These are phyloP conservation scores for Pristiophorus japonicus DNA, from an alignment of 2,113 vertebrate genomes.

Conservation along the genomic window DNA sequence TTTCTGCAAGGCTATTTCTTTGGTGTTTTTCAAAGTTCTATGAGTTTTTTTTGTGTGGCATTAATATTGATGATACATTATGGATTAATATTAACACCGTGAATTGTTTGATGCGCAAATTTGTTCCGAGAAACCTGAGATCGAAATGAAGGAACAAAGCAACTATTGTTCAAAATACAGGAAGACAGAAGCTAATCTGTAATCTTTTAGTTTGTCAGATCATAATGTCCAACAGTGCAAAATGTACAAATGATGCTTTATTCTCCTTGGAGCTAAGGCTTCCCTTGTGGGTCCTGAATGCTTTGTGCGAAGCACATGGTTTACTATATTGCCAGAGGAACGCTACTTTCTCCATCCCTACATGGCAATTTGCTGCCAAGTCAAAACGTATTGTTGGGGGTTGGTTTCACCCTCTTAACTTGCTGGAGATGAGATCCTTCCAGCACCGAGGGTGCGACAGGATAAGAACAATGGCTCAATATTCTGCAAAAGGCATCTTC, in stretches of 20 bases:
- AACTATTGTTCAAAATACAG: neutral
- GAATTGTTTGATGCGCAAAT: neutral
- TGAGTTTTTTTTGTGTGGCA: neutral
- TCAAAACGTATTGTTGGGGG: neutral
- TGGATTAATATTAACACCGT: neutral
- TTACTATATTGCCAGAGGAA: neutral
- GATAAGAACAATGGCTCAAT: neutral
- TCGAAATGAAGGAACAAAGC: neutral
- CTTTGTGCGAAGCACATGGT: neutral
- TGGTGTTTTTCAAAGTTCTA: neutral
- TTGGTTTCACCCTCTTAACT: neutral
- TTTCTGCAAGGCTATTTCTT: neutral
- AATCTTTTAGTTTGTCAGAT: neutral
- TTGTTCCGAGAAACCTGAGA: neutral
- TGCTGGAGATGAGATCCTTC: neutral
- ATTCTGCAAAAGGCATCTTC: neutral
- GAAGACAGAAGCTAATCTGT: neutral
- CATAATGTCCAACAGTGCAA: neutral
- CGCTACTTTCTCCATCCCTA: neutral
- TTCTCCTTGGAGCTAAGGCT: neutral
- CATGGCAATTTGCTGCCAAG: neutral
- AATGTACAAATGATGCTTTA: neutral
- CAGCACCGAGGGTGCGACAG: neutral
- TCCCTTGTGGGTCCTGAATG: too few species aligned
- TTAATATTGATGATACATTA: neutral